Evolutionary conservation across 1,140 invertebrate genomes (phyloP).

Genomic region (Macrotrachela quadricornifera): DNA sequence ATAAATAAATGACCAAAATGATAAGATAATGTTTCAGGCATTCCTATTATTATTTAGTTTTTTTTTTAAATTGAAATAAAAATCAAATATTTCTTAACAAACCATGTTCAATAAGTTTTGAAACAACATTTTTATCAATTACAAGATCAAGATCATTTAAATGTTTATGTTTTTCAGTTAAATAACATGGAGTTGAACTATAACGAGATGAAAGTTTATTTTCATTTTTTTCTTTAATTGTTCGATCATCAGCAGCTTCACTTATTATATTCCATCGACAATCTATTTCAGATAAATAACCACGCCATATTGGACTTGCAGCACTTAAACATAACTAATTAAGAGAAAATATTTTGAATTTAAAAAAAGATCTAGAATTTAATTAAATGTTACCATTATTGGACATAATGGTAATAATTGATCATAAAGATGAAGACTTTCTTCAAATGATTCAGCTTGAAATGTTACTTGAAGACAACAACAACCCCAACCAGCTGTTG

Average conservation of each 20-base stretch:
- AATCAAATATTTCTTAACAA: no score
- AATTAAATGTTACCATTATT: constrained; percentile 59
- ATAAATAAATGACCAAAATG: constrained; percentile 97
- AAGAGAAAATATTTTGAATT: background rate
- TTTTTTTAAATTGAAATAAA: no score
- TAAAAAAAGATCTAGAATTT: background rate
- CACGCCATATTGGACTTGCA: constrained; percentile 76
- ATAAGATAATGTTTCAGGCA: constrained; percentile 66
- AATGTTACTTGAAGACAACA: constrained; percentile 72
- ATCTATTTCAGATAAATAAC: constrained; percentile 77
- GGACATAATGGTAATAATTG: constrained; percentile 88
- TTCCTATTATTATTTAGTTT: constrained; percentile 15
- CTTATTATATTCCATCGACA: constrained; percentile 90
- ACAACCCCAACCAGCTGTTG: constrained; percentile 99
- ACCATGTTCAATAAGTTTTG: constrained; percentile 55
- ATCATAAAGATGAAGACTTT: constrained; percentile 85
- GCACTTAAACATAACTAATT: constrained; percentile 72
- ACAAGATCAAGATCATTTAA: constrained; percentile 76
- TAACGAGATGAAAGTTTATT: constrained; percentile 48
- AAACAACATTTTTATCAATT: constrained; percentile 59
- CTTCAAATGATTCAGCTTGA: constrained; percentile 83
- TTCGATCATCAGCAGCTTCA: constrained; percentile 81
- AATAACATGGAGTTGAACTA: constrained; percentile 87
- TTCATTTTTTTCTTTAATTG: constrained; percentile 63
- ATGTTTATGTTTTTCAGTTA: constrained; percentile 60